These are phyloP conservation scores for Orgyia antiqua DNA, from an alignment of 2,888 invertebrate genomes.

Conservation along the genomic window DNA sequence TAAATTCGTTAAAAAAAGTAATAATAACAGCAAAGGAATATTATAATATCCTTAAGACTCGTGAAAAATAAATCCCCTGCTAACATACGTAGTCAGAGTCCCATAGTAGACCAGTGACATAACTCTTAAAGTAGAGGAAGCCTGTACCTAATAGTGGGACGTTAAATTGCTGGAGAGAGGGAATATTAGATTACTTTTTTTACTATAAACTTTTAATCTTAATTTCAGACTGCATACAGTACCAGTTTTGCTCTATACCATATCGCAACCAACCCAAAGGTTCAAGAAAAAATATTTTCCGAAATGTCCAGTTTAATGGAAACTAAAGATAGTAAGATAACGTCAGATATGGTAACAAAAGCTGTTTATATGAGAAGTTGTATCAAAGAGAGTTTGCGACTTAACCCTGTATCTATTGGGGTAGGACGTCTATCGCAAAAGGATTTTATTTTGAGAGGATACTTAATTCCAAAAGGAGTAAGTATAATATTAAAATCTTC, in stretches of 20 bases:
- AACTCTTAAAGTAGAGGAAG: no score
- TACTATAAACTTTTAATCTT: no score
- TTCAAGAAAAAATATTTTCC: constrained; percentile 82
- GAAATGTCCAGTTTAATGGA: constrained; percentile 81
- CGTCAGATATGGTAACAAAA: constrained; percentile 74
- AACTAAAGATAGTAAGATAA: constrained; percentile 64
- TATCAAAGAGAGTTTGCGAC: constrained; percentile 89
- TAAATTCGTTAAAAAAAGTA: no score
- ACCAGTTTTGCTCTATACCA: constrained; percentile 89
- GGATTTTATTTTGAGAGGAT: constrained; percentile 84
- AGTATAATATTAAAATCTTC: no score
- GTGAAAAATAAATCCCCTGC: no score
- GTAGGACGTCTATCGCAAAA: constrained; percentile 85
- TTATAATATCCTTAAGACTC: no score
- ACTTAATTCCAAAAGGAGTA: constrained; percentile 86
- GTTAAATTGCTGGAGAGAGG: no score
- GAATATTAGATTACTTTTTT: no score
- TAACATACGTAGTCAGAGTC: no score
- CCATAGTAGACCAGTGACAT: no score
- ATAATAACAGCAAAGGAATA: no score
- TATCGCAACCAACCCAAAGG: constrained; percentile 82
- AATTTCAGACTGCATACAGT: constrained; percentile 85
- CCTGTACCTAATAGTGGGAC: no score
- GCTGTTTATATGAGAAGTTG: constrained; percentile 87
- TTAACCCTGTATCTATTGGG: constrained; percentile 91